A percentile compares a stretch with the other conserved stretches of the same genome.
These are phyloP conservation scores for Marasmarcha lunaedactyla DNA, from an alignment of 2,888 invertebrate species.

Conservation along the genomic window DNA sequence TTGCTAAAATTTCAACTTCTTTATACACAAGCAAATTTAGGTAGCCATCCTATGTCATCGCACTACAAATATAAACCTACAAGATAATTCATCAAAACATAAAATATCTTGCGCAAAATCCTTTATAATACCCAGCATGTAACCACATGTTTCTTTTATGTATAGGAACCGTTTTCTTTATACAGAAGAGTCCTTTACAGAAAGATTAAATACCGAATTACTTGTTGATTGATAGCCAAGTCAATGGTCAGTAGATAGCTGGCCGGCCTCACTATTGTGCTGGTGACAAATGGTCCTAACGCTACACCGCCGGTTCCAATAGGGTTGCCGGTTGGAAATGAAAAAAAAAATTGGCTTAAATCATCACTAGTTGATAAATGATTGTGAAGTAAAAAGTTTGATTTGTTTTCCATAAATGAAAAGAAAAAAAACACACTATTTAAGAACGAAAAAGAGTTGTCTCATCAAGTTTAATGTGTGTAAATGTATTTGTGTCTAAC, in stretches of 20 bases:
- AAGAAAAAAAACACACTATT: no score
- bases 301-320: slow-evolving; percentile 13
- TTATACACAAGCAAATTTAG: no score
- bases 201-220: slow-evolving; percentile 23
- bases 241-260: slow-evolving; percentile 43
- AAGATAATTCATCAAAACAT: background rate
- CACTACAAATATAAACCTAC: no score
- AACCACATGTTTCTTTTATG: background rate
- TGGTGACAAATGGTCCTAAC: slow-evolving; percentile 48
- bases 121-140: background rate
- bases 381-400: no score
- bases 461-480: no score
- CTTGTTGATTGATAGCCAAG: slow-evolving; percentile 38
- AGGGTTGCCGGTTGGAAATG: background rate
- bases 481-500: no score
- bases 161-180: slow-evolving; percentile 8
- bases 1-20: no score
- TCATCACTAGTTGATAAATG: no score
- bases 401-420: no score
- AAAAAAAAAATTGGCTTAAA: no score
- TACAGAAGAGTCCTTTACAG: slow-evolving; percentile 8
- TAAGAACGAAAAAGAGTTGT: no score
- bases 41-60: no score
- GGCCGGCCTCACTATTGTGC: slow-evolving; percentile 36
- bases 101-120: background rate